Conservation (phyloP, 1,140 invertebrate genomes). For the Hycleus cichorii region DNA sequence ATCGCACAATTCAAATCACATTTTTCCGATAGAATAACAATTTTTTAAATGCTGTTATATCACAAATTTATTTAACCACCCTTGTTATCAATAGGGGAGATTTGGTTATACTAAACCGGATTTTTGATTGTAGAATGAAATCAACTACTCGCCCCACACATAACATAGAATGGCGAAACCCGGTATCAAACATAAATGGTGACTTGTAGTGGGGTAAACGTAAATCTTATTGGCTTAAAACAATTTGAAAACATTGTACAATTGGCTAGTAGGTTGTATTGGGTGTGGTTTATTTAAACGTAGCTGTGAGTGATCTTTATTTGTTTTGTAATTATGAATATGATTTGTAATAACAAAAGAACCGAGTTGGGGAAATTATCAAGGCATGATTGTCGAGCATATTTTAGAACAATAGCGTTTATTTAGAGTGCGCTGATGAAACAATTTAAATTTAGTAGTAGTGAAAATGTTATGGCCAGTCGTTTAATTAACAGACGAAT, state of each 20-base stretch:
- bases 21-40: too few species aligned
- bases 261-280: slow-evolving; percentile 19
- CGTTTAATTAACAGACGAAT: slow-evolving; percentile 30
- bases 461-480: slow-evolving; percentile 33
- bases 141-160: slow-evolving; percentile 17
- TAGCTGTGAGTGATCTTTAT: slow-evolving; percentile 27
- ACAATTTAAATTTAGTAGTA: slow-evolving; percentile 41
- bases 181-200: slow-evolving; percentile 5
- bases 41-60: not conserved
- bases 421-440: slow-evolving; percentile 33
- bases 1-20: too few species aligned
- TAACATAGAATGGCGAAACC: slow-evolving; percentile 29
- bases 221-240: slow-evolving; percentile 5
- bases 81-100: slow-evolving; percentile 19
- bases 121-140: slow-evolving; percentile 12
- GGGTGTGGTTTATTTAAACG: slow-evolving; percentile 28
- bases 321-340: slow-evolving; percentile 44
- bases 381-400: slow-evolving; percentile 35
- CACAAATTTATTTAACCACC: not conserved
- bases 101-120: slow-evolving; percentile 29
- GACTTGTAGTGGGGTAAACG: slow-evolving; percentile 15
- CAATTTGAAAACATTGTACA: not conserved
- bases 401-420: slow-evolving; percentile 35
- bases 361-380: slow-evolving; percentile 39
- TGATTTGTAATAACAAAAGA: slow-evolving; percentile 43